Base-by-base conservation (phyloP, 2,797 vertebrate species). In the Sebastes nivosus region DNA sequence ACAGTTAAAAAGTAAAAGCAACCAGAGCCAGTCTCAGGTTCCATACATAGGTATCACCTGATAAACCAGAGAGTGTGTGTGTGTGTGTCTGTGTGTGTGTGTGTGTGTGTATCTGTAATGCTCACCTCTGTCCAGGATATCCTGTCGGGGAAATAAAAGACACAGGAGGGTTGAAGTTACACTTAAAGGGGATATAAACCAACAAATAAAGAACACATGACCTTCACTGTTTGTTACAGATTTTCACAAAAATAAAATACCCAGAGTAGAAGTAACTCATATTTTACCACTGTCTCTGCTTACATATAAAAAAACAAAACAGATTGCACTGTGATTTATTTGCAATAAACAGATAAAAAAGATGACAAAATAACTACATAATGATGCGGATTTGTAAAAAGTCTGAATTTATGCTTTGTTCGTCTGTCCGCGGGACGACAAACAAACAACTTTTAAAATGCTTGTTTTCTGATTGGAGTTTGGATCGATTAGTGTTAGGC, bases 61-160 rank as follows among this genome's bases (percentile, higher is more conserved):
- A 69, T 73, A 52, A 34, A 71, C 63, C 57, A 50, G 52, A 65
- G 24, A 20, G 10, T 72, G 52, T 70, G 74, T 63, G 10, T 14
- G 36, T 38, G 13, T 38, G 36, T 13, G 64, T 80, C 36, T 67
- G 22, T 18, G 74, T 72, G 52, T 70, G 70, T 63, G 69, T 68
- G 64, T 80, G 29, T 61, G 34, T n/a, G 52, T 59, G 36, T 18
- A 71, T 72, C 50, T 70, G 83, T 36, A 3, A 71, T 30, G 13
- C 90, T 93, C 82, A 93, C 93, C 89, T 89, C 18, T 81, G 77
- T 79, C 67, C 79, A 87, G 89, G 84, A 88, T 81, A 67, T 76
- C 83, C 93, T 93, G 90, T 78, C 22, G 57, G 46, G 70, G 36
- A 82, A 66, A 76, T 18, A 74, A 52, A 76, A 65, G n/a, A 88